phyloP scores from a whole-genome alignment of 2,888 invertebrate genomes.

The Crocallis elinguaria region DNA sequence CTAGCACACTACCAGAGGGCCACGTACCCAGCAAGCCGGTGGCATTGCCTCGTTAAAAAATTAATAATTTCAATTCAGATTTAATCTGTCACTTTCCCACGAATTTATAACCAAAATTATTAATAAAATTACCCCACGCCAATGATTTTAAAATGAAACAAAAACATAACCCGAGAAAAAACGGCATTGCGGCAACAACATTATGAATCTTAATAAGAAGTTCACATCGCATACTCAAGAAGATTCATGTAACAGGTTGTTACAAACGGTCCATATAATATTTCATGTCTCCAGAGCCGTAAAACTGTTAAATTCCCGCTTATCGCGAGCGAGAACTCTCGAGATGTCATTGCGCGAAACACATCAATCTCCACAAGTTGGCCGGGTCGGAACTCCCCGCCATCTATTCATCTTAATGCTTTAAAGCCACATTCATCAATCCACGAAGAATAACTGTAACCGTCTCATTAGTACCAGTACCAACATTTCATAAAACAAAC shows the following conservation, averaged over 20 bases:
- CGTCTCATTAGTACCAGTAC: constrained; percentile 42
- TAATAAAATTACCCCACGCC: no score
- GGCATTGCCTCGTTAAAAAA: no score
- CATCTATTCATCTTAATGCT: constrained; percentile 56
- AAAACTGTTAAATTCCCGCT: constrained; percentile 56
- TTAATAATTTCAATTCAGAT: no score
- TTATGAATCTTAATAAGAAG: constrained; percentile 41
- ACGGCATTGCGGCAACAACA: background rate
- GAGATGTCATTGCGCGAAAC: constrained; percentile 55
- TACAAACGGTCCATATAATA: constrained; percentile 43
- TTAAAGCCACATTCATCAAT: constrained; percentile 57
- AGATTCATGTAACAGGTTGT: constrained; percentile 49
- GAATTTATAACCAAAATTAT: no score
- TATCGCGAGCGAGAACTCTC: constrained; percentile 42
- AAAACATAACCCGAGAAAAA: background rate
- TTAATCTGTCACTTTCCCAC: no score
- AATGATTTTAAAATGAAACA: background rate
- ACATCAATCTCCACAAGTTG: constrained; percentile 66
- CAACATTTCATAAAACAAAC: constrained; percentile 23
- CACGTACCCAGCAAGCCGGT: no score
- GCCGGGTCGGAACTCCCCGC: constrained; percentile 36
- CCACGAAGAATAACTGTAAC: constrained; percentile 39
- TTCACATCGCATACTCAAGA: constrained; percentile 24
- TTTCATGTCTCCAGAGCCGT: constrained; percentile 47
- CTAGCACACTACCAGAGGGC: no score